Base-by-base conservation (phyloP, 2,113 vertebrate genomes). In the Drymodes brunneopygia region DNA sequence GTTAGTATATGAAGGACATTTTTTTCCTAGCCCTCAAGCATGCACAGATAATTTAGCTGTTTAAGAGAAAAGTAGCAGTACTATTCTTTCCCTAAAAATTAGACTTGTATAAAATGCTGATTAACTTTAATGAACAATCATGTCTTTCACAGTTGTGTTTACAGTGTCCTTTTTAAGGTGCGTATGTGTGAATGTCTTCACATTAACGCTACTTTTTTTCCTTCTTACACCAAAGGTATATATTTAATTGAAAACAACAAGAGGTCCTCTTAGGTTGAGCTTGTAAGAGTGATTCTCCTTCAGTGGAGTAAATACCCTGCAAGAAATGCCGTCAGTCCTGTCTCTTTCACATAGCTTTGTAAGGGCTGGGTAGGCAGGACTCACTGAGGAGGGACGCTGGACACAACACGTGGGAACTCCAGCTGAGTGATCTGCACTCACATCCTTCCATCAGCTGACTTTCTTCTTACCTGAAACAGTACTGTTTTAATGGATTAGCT, bases 271-370 rank as follows among this genome's bases (percentile, higher is more conserved):
- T 94, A 75, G 61, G 25, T 31, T 91, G 65, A 84, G 25, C 69
- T 84, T 78, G 22, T 66, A 78, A 88, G 67, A 81, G 22, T 16
- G 31, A 89, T 84, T 79, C 79, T 91, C 47, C 14, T 91, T 95
- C 51, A 60, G 53, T 71, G 75, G 51, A 84, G 48, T 86, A 89
- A 92, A 81, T 94, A 88, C 38, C 65, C 80, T 78, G 51, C 60
- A 64, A 95, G 93, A 92, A 97, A 96, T 95, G 95, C 70, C 0
- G 65, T 93, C 73, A 69, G 82, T 90, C 95, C 82, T 92, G 92
- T 88, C 90, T 86, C 64, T 82, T 66, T 81, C 64, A 48, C 69
- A 29, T 83, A 88, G 24, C 57, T 93, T 27, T 9, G 0, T 24
- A 81, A 64, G 75, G 82, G n/a, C 72, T 95, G 86, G 72, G 53